Percentiles rank a stretch among this genome's conserved stretches.
Conservation (phyloP, 2,113 vertebrate species). For the Toxostoma redivivum region DNA sequence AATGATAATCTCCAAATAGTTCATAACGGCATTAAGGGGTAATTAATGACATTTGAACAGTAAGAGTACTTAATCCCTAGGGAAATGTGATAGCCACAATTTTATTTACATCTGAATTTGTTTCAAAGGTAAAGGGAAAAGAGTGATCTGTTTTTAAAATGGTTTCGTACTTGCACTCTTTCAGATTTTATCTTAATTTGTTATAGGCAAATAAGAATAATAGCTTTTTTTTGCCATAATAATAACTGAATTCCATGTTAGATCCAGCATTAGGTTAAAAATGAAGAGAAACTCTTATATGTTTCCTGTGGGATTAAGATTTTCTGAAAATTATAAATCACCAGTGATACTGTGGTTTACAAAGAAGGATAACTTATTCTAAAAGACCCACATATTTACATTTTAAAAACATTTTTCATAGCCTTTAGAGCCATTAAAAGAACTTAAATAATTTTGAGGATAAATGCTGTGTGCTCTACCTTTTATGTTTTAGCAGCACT, state of each 20-base stretch:
- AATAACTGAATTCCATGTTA: slow-evolving; percentile 50
- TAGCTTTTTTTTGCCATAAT: not conserved
- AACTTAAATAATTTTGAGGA: slow-evolving; percentile 52
- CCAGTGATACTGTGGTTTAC: slow-evolving; percentile 42
- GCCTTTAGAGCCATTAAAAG: slow-evolving; percentile 28
- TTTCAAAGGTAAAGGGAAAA: slow-evolving; percentile 16
- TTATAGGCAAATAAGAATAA: slow-evolving; percentile 55
- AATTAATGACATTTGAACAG: slow-evolving; percentile 68
- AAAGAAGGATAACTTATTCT: slow-evolving; percentile 46
- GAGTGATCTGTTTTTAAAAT: not conserved
- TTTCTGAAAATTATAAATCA: slow-evolving; percentile 64
- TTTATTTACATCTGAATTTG: slow-evolving; percentile 55
- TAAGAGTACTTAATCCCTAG: slow-evolving; percentile 46
- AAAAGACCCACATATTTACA: slow-evolving; percentile 29
- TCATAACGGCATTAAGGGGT: slow-evolving; percentile 58
- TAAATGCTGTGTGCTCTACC: slow-evolving; percentile 5
- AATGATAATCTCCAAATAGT: slow-evolving; percentile 68
- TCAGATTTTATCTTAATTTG: slow-evolving; percentile 43
- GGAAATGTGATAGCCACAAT: slow-evolving; percentile 37
- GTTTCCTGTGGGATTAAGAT: slow-evolving; percentile 61
- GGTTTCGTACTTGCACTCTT: slow-evolving; percentile 15
- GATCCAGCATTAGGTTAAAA: slow-evolving; percentile 55
- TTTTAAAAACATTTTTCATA: slow-evolving; percentile 51
- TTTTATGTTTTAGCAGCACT: slow-evolving; percentile 14
- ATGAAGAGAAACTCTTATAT: slow-evolving; percentile 57